Conservation (phyloP, 2,888 invertebrate genomes). For the Eristalis pertinax region DNA sequence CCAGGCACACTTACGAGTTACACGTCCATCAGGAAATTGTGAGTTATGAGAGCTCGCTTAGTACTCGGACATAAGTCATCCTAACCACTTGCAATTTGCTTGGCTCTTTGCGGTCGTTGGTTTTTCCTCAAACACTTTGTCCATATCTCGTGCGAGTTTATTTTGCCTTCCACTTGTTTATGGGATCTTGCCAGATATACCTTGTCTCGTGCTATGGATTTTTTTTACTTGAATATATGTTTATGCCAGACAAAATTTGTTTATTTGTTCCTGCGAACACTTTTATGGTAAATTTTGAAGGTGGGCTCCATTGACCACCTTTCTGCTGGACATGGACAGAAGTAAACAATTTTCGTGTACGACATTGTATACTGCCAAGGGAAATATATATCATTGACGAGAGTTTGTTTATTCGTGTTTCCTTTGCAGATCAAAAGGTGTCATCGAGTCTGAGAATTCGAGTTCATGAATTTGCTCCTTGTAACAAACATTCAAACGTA, state of each 20-base stretch:
- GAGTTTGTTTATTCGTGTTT: neutral
- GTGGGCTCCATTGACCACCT: neutral
- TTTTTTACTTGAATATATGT: conserved; percentile 13
- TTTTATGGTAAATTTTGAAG: conserved; percentile 24
- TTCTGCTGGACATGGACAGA: conserved; percentile 15
- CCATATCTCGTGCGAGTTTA: conserved; percentile 15
- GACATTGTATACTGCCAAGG: conserved; percentile 34
- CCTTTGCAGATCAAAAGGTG: conserved; percentile 49
- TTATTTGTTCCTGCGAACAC: conserved; percentile 51
- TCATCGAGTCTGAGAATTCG: conserved; percentile 11
- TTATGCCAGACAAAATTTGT: conserved; percentile 42
- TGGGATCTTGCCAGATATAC: neutral
- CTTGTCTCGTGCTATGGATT: neutral
- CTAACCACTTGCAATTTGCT: neutral
- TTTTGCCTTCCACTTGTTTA: conserved; percentile 16
- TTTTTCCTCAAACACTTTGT: neutral
- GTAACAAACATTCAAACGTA: neutral
- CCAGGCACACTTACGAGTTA: neutral
- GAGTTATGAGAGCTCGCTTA: neutral
- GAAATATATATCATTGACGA: conserved; percentile 24
- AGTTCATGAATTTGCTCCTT: neutral
- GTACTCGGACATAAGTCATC: neutral
- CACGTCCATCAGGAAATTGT: neutral
- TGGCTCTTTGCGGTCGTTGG: neutral
- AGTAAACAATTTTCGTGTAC: conserved; percentile 27